Evolutionary conservation across 2,888 invertebrate genomes (phyloP).

Genomic region (Pyrocoelia pectoralis): DNA sequence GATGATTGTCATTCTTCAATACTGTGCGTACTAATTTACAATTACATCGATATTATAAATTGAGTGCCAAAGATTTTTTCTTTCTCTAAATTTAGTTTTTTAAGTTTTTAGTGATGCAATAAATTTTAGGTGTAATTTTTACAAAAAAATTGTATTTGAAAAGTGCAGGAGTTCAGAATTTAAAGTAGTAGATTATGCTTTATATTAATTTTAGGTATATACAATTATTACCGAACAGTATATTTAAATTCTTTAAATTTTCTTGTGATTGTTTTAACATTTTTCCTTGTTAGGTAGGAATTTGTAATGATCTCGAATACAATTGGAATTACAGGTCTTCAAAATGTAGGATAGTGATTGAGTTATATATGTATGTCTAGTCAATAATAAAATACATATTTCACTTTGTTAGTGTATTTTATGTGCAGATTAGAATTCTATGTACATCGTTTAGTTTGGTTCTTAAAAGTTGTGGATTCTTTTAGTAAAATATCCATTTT

Average conservation of each 20-base stretch:
- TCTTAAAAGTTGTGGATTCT: too few relatives aligned
- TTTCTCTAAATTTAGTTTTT: not conserved
- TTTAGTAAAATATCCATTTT: too few relatives aligned
- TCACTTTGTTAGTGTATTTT: slow-evolving; percentile 16
- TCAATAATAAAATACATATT: slow-evolving; percentile 32
- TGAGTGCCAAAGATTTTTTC: slow-evolving; percentile 41
- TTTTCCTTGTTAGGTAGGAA: slow-evolving; percentile 28
- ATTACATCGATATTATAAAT: slow-evolving; percentile 36
- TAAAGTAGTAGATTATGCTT: not conserved
- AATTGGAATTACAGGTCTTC: slow-evolving; percentile 15
- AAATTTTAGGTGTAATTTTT: not conserved
- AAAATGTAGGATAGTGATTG: slow-evolving; percentile 22
- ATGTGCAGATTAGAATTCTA: too few relatives aligned
- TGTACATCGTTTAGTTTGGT: too few relatives aligned
- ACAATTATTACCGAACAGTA: not conserved
- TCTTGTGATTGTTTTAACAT: not conserved
- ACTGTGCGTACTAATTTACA: not conserved
- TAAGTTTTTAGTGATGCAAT: not conserved
- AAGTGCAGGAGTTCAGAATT: not conserved
- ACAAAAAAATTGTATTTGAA: not conserved
- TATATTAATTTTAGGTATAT: not conserved
- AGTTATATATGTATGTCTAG: slow-evolving; percentile 30
- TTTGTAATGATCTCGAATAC: slow-evolving; percentile 29
- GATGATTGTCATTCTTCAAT: slow-evolving; percentile 4
- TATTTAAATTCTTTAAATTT: not conserved